Evolutionary conservation across 2,888 invertebrate species (phyloP).

Genomic region (Chrysolina haemoptera): DNA sequence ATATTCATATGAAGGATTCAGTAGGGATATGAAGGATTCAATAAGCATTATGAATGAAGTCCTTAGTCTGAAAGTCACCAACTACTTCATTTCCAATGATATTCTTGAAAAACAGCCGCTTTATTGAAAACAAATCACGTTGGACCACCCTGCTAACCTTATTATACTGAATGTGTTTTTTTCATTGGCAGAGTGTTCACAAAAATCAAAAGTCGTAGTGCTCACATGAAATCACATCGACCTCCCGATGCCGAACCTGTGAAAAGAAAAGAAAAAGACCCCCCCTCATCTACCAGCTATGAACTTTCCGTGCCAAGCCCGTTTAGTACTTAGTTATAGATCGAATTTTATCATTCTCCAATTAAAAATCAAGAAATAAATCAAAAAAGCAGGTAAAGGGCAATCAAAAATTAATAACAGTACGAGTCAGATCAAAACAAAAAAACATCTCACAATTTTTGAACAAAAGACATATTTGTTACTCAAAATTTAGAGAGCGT

Average conservation of each 20-base stretch:
- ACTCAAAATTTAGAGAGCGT: constrained; percentile 49
- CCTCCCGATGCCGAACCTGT: constrained; percentile 86
- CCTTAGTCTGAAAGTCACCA: too few relatives aligned
- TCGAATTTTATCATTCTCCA: constrained; percentile 42
- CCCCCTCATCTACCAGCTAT: constrained; percentile 54
- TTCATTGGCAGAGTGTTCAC: constrained; percentile 87
- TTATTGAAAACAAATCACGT: constrained; percentile 7
- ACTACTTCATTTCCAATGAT: not conserved
- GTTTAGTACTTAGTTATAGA: constrained; percentile 65
- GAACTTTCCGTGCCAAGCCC: constrained; percentile 68
- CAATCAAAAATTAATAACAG: constrained; percentile 63
- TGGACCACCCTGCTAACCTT: constrained; percentile 38
- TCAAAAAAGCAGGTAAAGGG: constrained; percentile 64
- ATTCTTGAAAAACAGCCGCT: not conserved
- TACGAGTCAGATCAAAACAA: constrained; percentile 62
- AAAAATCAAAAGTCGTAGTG: constrained; percentile 99
- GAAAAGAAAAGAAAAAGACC: constrained; percentile 56
- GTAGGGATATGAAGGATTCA: not conserved
- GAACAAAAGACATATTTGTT: constrained; percentile 48
- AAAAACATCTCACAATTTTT: constrained; percentile 47
- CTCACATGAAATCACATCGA: constrained; percentile 99
- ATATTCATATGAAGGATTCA: too few relatives aligned
- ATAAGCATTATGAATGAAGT: too few relatives aligned
- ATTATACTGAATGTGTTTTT: constrained; percentile 37
- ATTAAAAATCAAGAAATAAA: constrained; percentile 50